phyloP scores from a whole-genome alignment of 2,797 vertebrate genomes.

The Notolepis coatsorum region DNA sequence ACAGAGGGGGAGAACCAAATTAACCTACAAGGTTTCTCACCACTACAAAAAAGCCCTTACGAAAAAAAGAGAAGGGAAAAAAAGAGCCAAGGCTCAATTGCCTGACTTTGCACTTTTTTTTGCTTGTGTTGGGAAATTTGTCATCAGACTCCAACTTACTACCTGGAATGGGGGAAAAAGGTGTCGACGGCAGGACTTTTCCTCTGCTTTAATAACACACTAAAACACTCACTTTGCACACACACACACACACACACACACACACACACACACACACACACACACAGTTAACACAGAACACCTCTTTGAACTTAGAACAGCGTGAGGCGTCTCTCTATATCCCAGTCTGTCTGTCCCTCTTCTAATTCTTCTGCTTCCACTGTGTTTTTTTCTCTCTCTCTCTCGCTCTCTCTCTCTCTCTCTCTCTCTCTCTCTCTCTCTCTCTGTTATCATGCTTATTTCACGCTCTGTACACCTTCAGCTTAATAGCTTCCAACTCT shows the following conservation, averaged over 20 bases:
- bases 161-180: conserved; percentile 81
- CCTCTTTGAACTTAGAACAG: conserved; percentile 46
- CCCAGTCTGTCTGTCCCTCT: background rate
- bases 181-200: conserved; percentile 77
- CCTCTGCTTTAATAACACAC: conserved; percentile 73
- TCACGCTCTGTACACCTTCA: conserved; percentile 66
- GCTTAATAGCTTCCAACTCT: conserved; percentile 65
- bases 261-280: background rate
- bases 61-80: conserved; percentile 45
- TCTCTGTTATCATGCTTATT: conserved; percentile 67
- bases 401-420: too few relatives aligned
- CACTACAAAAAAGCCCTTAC: conserved; percentile 69
- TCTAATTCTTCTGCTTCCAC: too few relatives aligned
- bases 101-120: conserved; percentile 82
- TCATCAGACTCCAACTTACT: conserved; percentile 78
- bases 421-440: background rate
- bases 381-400: too few relatives aligned
- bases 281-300: background rate
- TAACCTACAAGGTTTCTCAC: conserved; percentile 69
- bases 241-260: conserved; percentile 21
- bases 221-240: conserved; percentile 48
- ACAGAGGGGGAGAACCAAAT: conserved; percentile 47
- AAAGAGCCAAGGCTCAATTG: conserved; percentile 60
- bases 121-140: conserved; percentile 84
- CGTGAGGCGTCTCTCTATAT: conserved; percentile 37